Evolutionary conservation across 1,140 invertebrate species (phyloP), one percentile per base, ranked within the genome.

Genomic region (Marisa cornuarietis): DNA sequence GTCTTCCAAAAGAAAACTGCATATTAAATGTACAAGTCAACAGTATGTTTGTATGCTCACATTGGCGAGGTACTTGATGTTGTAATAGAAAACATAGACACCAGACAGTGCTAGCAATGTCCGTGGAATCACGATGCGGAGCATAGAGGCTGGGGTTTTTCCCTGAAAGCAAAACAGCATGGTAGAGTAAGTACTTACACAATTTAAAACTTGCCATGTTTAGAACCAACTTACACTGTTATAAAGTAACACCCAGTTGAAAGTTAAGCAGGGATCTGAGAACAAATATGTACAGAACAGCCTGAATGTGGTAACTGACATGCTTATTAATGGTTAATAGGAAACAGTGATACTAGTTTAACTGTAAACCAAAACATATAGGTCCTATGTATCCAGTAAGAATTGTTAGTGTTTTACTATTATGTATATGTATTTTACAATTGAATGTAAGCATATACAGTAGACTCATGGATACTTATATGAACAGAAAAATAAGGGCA

Each of bases 131-230:
- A 61, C 20, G 0, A 71, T 42, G 13, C 77, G 77, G 10, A 13
- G 8, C 71, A 71, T 79, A 8, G 77, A 42, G 2, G 77, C 61
- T 62, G 71, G 71, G 22, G 68, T 14, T 22, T 22, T 26, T n/a
- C 77, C 77, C 77, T 79, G 77, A 71, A 79, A 68, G 65, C 31
- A 65, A 26, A 76, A n/a, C 74, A 76, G 14, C n/a, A 74, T 18
- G 52, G 18, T 14, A 74, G 20, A 49, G 22, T n/a, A 54, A 3
- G 20, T 20, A 51, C 22, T 31, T 18, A 10, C 10, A 18, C 9
- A 5, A 71, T 13, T 58, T 13, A 71, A 54, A 65, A 26, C n/a
- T n/a, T 24, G 52, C 18, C 14, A 20, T 20, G 0, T 65, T 24
- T 20, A 22, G 1, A 26, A 7, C 5, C 8, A 77, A 13, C n/a